Conservation (phyloP, 2,113 vertebrate species). For the Ovibos moschatus region DNA sequence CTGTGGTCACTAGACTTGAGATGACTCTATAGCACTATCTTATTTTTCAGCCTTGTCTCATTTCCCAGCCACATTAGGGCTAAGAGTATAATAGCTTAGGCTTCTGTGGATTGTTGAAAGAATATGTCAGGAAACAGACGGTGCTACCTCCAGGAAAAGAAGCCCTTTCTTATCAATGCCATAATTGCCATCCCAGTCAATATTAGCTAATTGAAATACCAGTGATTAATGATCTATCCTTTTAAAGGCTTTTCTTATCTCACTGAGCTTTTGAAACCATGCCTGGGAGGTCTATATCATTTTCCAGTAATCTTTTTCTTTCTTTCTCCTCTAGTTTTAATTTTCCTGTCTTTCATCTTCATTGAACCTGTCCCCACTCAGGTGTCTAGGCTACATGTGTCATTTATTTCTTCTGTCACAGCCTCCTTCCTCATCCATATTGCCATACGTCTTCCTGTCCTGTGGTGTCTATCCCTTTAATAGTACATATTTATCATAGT, state of each 20-base stretch:
- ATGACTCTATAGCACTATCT: slow-evolving; percentile 51
- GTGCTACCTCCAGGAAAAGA: slow-evolving; percentile 68
- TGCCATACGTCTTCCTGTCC: slow-evolving; percentile 72
- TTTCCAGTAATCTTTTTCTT: slow-evolving; percentile 69
- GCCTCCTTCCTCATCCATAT: slow-evolving; percentile 52
- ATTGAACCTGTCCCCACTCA: slow-evolving; percentile 62
- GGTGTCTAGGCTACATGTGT: slow-evolving; percentile 65
- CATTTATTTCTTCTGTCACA: slow-evolving; percentile 82
- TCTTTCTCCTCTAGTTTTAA: slow-evolving; percentile 65
- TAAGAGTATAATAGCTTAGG: slow-evolving; percentile 59
- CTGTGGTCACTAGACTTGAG: slow-evolving; percentile 48
- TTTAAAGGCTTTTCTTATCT: slow-evolving; percentile 76
- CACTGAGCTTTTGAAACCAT: slow-evolving; percentile 66
- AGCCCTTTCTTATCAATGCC: slow-evolving; percentile 77
- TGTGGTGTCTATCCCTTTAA: slow-evolving; percentile 64
- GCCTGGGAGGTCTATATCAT: slow-evolving; percentile 66
- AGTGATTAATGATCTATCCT: slow-evolving; percentile 78
- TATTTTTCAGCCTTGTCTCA: slow-evolving; percentile 76
- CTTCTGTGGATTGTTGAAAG: slow-evolving; percentile 34
- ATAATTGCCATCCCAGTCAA: slow-evolving; percentile 77
- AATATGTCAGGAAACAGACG: slow-evolving; percentile 54
- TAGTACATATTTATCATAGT: slow-evolving; percentile 66
- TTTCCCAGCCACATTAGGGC: slow-evolving; percentile 68
- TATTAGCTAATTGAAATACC: slow-evolving; percentile 80
- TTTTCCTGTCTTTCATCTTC: slow-evolving; percentile 83